These are phyloP conservation scores for Pseudorectes ferrugineus DNA, from an alignment of 2,113 vertebrate species.

Conservation along the genomic window DNA sequence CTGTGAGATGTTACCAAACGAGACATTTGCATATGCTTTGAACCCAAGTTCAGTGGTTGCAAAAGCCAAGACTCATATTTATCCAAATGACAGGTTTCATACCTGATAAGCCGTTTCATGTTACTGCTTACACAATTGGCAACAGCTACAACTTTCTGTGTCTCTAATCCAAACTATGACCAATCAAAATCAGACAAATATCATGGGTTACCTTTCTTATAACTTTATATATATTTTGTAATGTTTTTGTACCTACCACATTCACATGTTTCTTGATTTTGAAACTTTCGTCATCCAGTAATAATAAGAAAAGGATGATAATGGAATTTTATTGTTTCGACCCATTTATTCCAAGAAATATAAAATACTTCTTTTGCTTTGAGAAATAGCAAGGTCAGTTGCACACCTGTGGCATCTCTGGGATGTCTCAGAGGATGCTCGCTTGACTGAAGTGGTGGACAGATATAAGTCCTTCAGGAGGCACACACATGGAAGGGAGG, in stretches of 20 bases:
- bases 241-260: neutral
- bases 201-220: neutral
- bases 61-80: neutral
- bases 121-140: fast-evolving
- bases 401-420: neutral
- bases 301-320: neutral
- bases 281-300: neutral
- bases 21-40: neutral
- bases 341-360: neutral
- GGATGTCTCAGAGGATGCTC: neutral
- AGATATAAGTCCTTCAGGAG: neutral
- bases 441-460: fast-evolving
- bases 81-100: neutral
- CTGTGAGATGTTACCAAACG: neutral
- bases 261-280: neutral
- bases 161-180: neutral
- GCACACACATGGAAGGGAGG: neutral
- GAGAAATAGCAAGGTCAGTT: neutral
- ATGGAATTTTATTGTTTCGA: neutral
- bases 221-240: neutral
- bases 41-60: neutral
- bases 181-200: neutral
- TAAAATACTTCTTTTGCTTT: neutral
- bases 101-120: neutral
- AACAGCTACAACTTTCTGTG: neutral